Conservation (phyloP, 1,140 invertebrate genomes). For the Lordiphosa mommai region DNA sequence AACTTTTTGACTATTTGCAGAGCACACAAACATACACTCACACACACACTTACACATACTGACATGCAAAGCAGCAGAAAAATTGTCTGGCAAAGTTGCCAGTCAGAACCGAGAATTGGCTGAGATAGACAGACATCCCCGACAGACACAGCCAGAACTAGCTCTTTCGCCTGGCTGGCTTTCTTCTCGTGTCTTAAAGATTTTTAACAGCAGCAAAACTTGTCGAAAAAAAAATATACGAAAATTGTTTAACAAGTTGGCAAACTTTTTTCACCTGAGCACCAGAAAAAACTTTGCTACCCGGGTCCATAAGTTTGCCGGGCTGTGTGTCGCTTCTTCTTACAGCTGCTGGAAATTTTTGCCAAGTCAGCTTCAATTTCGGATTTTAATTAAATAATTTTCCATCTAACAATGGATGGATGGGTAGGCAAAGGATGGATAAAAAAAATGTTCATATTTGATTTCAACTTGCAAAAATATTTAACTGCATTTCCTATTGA, state of each 20-base stretch:
- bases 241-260: constrained; percentile 74
- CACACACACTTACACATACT: constrained; percentile 5
- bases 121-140: constrained; percentile 20
- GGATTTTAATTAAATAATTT: constrained; percentile 76
- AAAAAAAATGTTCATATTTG: constrained; percentile 37
- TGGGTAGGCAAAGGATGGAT: constrained; percentile 1
- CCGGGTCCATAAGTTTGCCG: constrained; percentile 17
- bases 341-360: constrained; percentile 32
- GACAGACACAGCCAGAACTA: constrained; percentile 32
- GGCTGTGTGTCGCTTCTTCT: constrained; percentile 37
- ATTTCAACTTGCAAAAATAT: constrained; percentile 69
- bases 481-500: constrained; percentile 76
- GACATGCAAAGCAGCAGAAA: constrained; percentile 75
- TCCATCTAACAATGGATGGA: constrained; percentile 34
- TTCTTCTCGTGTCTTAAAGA: constrained; percentile 45
- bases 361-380: constrained; percentile 40
- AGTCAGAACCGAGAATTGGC: constrained; percentile 28
- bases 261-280: constrained; percentile 61
- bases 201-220: constrained; percentile 56
- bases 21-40: not conserved
- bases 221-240: constrained; percentile 74
- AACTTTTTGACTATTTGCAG: constrained; percentile 53
- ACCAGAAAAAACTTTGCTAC: constrained; percentile 6
- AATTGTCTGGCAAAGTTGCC: constrained; percentile 69
- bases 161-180: constrained; percentile 12